A percentile compares a stretch with the other conserved stretches of the same genome.
phyloP scores from a whole-genome alignment of 2,888 invertebrate genomes.

The Mactromeris polynyma region DNA sequence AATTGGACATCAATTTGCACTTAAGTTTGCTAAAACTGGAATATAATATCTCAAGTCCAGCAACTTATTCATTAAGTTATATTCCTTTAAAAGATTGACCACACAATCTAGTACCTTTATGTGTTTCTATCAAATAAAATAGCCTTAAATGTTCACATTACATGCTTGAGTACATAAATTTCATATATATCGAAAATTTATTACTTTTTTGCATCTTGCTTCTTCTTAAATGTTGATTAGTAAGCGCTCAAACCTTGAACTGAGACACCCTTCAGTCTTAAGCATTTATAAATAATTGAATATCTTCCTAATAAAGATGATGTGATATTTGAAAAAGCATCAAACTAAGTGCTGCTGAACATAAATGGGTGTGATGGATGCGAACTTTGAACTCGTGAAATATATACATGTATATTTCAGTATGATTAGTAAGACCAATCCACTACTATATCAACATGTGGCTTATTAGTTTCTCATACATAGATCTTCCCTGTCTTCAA shows the following conservation, averaged over 20 bases:
- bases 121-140: not conserved
- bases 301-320: not conserved
- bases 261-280: not conserved
- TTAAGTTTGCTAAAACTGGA: not conserved
- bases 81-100: not conserved
- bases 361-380: too few relatives aligned
- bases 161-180: conserved; percentile 27
- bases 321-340: not conserved
- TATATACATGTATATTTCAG: too few relatives aligned
- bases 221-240: not conserved
- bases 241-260: not conserved
- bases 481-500: too few relatives aligned
- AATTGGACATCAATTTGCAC: not conserved
- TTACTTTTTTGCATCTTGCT: not conserved
- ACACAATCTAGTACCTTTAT: not conserved
- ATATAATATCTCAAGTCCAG: not conserved
- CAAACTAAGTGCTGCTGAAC: not conserved
- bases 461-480: too few relatives aligned
- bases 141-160: conserved; percentile 2
- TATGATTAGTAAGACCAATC: too few relatives aligned
- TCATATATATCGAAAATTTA: conserved; percentile 25
- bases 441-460: too few relatives aligned
- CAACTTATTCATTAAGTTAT: not conserved
- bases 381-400: too few relatives aligned
- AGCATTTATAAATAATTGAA: not conserved